These are phyloP conservation scores for Echinometra lucunter DNA, from an alignment of 53 echinoderm and acorn worm genomes.

Conservation along the genomic window DNA sequence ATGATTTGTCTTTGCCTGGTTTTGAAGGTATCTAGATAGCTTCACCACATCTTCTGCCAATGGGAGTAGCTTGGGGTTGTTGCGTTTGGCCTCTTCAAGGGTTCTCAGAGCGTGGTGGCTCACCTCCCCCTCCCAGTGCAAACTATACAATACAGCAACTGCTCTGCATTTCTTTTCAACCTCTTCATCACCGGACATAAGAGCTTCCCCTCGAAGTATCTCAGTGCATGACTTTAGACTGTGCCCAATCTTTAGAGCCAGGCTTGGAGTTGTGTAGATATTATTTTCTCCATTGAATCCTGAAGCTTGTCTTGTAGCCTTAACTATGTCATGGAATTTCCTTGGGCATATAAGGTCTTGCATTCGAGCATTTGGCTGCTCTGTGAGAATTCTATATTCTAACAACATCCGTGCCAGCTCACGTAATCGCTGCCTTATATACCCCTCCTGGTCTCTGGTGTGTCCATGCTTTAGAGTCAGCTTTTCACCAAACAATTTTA, in stretches of 20 bases:
- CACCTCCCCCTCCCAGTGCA: slow-evolving; percentile 78
- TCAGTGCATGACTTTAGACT: slow-evolving; percentile 68
- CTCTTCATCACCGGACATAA: slow-evolving; percentile 63
- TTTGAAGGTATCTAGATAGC: slow-evolving; percentile 74
- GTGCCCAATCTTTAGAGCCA: slow-evolving; percentile 79
- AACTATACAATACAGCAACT: slow-evolving; percentile 25
- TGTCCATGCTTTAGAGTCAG: slow-evolving; percentile 69
- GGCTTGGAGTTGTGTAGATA: slow-evolving; percentile 69
- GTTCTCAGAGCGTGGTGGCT: slow-evolving; percentile 79
- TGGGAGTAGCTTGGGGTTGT: slow-evolving; percentile 76
- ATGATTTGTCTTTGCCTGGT: no score
- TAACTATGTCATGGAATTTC: slow-evolving; percentile 72
- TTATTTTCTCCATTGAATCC: slow-evolving; percentile 63
- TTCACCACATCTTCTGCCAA: slow-evolving; percentile 76
- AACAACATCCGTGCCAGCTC: slow-evolving; percentile 70
- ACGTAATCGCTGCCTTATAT: slow-evolving; percentile 71
- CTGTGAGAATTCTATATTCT: slow-evolving; percentile 71
- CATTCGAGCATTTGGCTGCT: slow-evolving; percentile 68
- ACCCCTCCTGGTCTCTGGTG: slow-evolving; percentile 63
- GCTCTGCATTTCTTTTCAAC: slow-evolving; percentile 21
- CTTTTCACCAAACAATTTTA: slow-evolving; percentile 71
- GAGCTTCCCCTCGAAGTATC: slow-evolving; percentile 64
- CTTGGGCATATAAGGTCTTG: slow-evolving; percentile 71
- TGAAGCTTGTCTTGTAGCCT: slow-evolving; percentile 72
- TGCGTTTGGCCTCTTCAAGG: slow-evolving; percentile 65